Percentiles rank a stretch among this genome's conserved stretches.
phyloP scores from a whole-genome alignment of 1,140 invertebrate genomes.

The Temnothorax curvispinosus region DNA sequence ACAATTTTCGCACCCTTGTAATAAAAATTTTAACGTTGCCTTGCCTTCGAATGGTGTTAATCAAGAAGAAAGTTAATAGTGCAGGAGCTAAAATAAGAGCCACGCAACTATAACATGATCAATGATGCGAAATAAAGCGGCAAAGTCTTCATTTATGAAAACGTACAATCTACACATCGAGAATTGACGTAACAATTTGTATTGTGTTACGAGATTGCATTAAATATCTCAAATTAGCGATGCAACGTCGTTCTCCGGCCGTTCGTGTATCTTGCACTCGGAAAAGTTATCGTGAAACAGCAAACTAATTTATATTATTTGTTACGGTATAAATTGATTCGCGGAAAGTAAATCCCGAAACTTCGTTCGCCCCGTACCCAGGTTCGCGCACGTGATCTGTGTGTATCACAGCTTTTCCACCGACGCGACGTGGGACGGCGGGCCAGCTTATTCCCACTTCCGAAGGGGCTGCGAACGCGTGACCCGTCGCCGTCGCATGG shows the following conservation, averaged over 20 bases:
- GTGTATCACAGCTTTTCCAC: constrained; percentile 57
- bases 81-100: background rate
- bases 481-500: constrained; percentile 54
- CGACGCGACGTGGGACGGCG: constrained; percentile 10
- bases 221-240: background rate
- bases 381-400: constrained; percentile 68
- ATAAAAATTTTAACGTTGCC: constrained; percentile 11
- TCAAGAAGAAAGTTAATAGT: background rate
- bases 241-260: background rate
- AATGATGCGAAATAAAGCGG: background rate
- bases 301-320: constrained; percentile 64
- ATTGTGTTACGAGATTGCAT: background rate
- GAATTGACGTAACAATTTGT: background rate
- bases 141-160: background rate
- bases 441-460: constrained; percentile 64
- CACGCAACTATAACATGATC: background rate
- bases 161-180: background rate
- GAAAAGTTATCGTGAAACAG: background rate
- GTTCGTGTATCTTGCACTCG: background rate
- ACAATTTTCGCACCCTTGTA: background rate
- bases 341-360: constrained; percentile 65
- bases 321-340: constrained; percentile 65
- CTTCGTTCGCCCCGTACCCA: constrained; percentile 60
- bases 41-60: background rate
- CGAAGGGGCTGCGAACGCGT: constrained; percentile 65